Evolutionary conservation across 1,140 invertebrate species (phyloP), one percentile per base, ranked within the genome.

Genomic region (Philotrypesis tridentata): DNA sequence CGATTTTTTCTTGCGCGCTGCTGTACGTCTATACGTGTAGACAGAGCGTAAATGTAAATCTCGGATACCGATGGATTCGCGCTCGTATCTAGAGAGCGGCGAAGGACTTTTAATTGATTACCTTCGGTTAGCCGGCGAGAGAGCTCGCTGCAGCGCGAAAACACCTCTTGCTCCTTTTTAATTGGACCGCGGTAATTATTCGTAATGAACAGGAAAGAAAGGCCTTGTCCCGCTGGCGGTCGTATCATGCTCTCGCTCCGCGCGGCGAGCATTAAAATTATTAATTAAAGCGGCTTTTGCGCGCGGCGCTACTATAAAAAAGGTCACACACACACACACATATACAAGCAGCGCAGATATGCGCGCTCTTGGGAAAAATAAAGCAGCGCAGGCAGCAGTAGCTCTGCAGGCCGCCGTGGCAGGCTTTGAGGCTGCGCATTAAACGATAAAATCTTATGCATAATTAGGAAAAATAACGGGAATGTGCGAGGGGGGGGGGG

Each of bases 381-480:
- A 17, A 33, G 11, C n/a, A n/a, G n/a, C n/a, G n/a, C n/a, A n/a
- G n/a, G n/a, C n/a, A n/a, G n/a, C n/a, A n/a, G n/a, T n/a, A n/a
- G n/a, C n/a, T n/a, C n/a, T n/a, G n/a, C n/a, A n/a, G n/a, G n/a
- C n/a, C n/a, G 25, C 14, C 2, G 40, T 23, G 25, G 29, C 8
- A 14, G 17, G 29, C 33, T 63, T 74, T n/a, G 65, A 67, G 8
- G 33, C 1, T 25, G 31, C 23, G 37, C 37, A 74, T 67, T 80
- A 80, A 43, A 55, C n/a, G 70, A 80, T 80, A 73, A 2, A n/a
- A 80, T 80, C 78, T 73, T 43, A 73, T 27, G 27, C 48, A 65
- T 25, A 65, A 76, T 40, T 48, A 80, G 23, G 48, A 63, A 63
- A 71, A 79, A 79, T 7, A 27, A 7, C 48, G 48, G 21, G 21